Conservation (phyloP, 2,888 invertebrate genomes). For the Caenorhabditis sp. region DNA sequence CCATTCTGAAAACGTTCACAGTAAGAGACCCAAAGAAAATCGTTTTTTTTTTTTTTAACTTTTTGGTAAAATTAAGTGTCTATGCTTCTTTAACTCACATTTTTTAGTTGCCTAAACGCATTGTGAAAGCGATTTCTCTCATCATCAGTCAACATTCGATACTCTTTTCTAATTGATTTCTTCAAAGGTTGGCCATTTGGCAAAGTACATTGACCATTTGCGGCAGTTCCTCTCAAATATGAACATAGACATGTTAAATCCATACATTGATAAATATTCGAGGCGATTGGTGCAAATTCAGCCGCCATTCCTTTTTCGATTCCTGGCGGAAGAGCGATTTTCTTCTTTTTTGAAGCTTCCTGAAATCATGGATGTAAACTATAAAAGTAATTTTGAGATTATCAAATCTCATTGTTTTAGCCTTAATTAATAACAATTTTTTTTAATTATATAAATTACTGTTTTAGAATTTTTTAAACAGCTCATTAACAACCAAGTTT, state of each 20-base stretch:
- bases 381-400: too few species aligned
- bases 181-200: conserved; percentile 52
- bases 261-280: conserved; percentile 66
- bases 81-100: conserved; percentile 13
- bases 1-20: conserved; percentile 32
- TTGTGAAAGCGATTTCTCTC: conserved; percentile 56
- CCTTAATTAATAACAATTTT: too few species aligned
- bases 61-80: too few species aligned
- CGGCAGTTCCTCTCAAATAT: conserved; percentile 57
- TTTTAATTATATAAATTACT: too few species aligned
- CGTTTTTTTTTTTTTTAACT: neutral
- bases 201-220: conserved; percentile 41
- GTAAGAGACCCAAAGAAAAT: neutral
- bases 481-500: too few species aligned
- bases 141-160: conserved; percentile 67
- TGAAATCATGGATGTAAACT: too few species aligned
- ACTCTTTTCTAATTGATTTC: conserved; percentile 58
- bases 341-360: conserved; percentile 52
- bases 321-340: conserved; percentile 61
- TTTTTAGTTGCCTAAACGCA: conserved; percentile 42
- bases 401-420: too few species aligned
- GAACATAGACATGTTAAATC: conserved; percentile 66
- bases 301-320: conserved; percentile 55
- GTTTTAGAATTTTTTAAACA: too few species aligned
- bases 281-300: conserved; percentile 64